A percentile compares a stretch with the other conserved stretches of the same genome.
Conservation (phyloP, 2,797 vertebrate species). For the Coendou prehensilis region DNA sequence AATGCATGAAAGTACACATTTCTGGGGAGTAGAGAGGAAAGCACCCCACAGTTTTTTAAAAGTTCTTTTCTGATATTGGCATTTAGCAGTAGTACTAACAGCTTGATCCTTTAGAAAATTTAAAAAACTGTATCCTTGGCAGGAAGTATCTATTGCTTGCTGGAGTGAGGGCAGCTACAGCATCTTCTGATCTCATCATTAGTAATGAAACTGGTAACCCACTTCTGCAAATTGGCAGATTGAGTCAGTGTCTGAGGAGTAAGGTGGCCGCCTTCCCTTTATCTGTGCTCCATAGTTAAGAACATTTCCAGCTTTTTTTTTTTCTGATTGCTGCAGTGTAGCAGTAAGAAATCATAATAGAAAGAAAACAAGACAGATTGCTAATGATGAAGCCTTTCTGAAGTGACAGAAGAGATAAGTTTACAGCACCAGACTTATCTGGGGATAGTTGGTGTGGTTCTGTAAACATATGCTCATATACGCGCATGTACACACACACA, state of each 20-base stretch:
- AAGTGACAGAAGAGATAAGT: conserved; percentile 23
- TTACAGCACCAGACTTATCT: not conserved
- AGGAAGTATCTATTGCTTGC: conserved; percentile 63
- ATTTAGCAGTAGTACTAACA: conserved; percentile 81
- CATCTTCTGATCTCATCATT: conserved; percentile 80
- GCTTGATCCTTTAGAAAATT: conserved; percentile 79
- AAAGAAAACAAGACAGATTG: conserved; percentile 4
- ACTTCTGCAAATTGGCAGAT: conserved; percentile 80
- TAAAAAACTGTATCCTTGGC: conserved; percentile 54
- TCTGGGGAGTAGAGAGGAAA: conserved; percentile 74
- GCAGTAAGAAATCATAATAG: conserved; percentile 65
- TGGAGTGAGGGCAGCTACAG: conserved; percentile 62
- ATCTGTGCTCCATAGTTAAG: conserved; percentile 53
- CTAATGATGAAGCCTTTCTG: conserved; percentile 56
- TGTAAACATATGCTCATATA: not conserved
- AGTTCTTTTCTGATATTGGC: conserved; percentile 79
- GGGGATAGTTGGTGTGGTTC: not conserved
- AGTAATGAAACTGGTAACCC: conserved; percentile 77
- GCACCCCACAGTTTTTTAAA: conserved; percentile 67
- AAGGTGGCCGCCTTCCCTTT: conserved; percentile 64
- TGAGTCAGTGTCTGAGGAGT: conserved; percentile 59
- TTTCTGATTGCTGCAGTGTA: not conserved
- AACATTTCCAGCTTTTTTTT: conserved; percentile 30
- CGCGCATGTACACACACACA: not conserved
- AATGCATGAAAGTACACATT: conserved; percentile 54